Evolutionary conservation across 2,113 vertebrate genomes (phyloP), one percentile per base, ranked within the genome.

Genomic region (Kobus ellipsiprymnus): DNA sequence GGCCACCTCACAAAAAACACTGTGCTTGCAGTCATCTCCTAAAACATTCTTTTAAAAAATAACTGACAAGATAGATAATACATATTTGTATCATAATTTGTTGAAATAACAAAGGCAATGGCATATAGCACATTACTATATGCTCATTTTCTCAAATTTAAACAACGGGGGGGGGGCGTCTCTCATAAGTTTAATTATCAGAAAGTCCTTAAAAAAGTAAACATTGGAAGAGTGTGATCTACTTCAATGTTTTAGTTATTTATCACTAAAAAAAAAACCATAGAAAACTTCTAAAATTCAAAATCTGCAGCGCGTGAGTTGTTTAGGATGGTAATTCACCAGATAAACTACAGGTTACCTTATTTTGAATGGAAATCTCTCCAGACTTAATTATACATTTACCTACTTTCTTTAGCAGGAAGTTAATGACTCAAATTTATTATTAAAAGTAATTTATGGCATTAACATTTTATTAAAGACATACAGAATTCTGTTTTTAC

Each of bases 161-260:
- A 96, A 74, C 44, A 94, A 52, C 46, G 3, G 6, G 15, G 59
- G 59, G 6, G 15, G 5, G 14, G 19, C 4, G 27, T 59, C 23
- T 94, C 93, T 96, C 52, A 6, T 57, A 92, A 52, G n/a, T 83
- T 96, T n/a, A 94, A 77, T 80, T 71, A 33, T 40, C 33, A 86
- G 90, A 74, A 80, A 36, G 15, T 55, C 17, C 52, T 81, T 91
- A 16, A 5, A 64, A 62, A 83, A 81, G 14, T 85, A 8, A 89
- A 80, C 13, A 44, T 14, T 85, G 29, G 40, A 84, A 93, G 17
- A 81, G 10, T 55, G 50, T 78, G 33, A 95, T 55, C 78, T 88
- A 85, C 9, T 71, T 94, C 30, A 78, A 85, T 80, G 25, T 82
- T 90, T 89, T 83, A 54, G 13, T 50, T 71, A 46, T 54, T 6